Conservation (phyloP, 2,113 vertebrate genomes). For the Pardalotus punctatus region DNA sequence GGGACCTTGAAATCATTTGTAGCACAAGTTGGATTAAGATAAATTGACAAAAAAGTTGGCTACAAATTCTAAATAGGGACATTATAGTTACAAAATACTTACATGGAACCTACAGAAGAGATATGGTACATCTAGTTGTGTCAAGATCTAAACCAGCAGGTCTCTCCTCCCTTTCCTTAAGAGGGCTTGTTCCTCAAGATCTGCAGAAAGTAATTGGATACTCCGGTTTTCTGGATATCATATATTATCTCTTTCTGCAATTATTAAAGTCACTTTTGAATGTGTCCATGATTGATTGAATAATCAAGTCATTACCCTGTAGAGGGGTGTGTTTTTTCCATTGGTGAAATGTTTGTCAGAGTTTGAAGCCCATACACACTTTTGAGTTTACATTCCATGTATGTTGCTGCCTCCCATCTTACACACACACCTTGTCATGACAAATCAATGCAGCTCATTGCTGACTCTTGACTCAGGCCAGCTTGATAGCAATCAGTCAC, state of each 20-base stretch:
- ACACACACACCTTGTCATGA: not conserved
- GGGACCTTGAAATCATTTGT: not conserved
- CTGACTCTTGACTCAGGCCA: not conserved
- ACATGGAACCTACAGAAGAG: not conserved
- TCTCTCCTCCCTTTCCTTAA: not conserved
- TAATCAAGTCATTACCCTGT: not conserved
- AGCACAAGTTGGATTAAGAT: not conserved
- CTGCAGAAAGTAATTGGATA: not conserved
- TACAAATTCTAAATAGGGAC: not conserved
- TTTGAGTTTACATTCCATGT: not conserved
- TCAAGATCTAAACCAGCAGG: not conserved
- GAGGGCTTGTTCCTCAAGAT: not conserved
- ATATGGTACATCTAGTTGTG: not conserved
- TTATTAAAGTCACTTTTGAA: not conserved
- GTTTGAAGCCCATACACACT: not conserved
- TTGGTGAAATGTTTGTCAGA: accelerated
- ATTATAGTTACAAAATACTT: not conserved
- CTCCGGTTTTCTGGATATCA: not conserved
- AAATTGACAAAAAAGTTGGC: not conserved
- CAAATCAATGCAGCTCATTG: not conserved
- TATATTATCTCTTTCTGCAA: not conserved
- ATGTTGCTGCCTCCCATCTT: not conserved
- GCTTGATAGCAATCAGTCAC: not conserved
- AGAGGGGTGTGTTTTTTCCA: not conserved
- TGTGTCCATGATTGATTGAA: not conserved